A percentile compares a stretch with the other conserved stretches of the same genome.
These are phyloP conservation scores for Takifugu rubripes DNA, from an alignment of 2,797 vertebrate genomes.

Conservation along the genomic window DNA sequence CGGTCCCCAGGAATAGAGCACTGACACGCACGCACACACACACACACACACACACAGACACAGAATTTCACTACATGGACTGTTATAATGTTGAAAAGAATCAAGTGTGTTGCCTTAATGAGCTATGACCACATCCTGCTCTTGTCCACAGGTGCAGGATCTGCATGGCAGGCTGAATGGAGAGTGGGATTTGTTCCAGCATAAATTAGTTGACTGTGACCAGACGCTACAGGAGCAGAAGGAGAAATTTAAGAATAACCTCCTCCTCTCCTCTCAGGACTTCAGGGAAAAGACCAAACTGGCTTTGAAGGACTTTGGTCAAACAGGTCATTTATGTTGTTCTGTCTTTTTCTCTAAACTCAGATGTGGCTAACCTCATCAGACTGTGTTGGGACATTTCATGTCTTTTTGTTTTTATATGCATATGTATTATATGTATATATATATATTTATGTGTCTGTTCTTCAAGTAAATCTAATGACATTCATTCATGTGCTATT, in stretches of 20 bases:
- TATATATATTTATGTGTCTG: background rate
- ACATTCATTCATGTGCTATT: background rate
- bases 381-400: background rate
- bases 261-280: slow-evolving; percentile 78
- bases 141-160: slow-evolving; percentile 74
- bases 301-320: slow-evolving; percentile 75
- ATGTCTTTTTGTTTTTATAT: no score
- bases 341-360: no score
- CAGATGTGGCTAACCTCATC: background rate
- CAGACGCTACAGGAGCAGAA: slow-evolving; percentile 78
- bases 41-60: background rate
- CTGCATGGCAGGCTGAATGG: slow-evolving; percentile 72
- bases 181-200: slow-evolving; percentile 82
- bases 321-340: slow-evolving; percentile 58
- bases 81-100: no score
- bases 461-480: background rate
- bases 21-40: background rate
- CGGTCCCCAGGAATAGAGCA: background rate
- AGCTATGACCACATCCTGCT: background rate
- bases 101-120: no score
- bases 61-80: background rate
- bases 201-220: slow-evolving; percentile 79
- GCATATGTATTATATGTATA: no score
- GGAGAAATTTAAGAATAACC: slow-evolving; percentile 80
- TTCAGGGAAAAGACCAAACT: slow-evolving; percentile 79